Conservation (phyloP, 1,140 invertebrate species). For the Rhyacophila brunnea region DNA sequence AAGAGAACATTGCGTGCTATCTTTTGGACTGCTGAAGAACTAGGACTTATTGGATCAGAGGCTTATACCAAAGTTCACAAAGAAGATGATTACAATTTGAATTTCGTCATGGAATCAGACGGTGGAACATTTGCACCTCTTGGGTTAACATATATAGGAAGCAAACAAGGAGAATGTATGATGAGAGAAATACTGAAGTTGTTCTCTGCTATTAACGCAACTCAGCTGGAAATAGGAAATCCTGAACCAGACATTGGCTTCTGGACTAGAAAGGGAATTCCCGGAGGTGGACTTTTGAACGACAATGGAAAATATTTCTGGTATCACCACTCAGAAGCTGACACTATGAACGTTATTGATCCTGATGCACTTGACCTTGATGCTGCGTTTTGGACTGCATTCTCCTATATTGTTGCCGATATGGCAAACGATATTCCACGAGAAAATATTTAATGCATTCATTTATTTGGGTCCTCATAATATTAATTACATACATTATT, state of each 20-base stretch:
- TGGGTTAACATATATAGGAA: conserved; percentile 58
- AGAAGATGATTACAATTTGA: conserved; percentile 33
- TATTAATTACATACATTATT: too few species aligned
- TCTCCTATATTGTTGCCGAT: conserved; percentile 67
- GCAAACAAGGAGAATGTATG: conserved; percentile 56
- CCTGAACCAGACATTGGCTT: conserved; percentile 61
- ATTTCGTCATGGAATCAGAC: conserved; percentile 75
- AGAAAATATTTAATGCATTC: conserved; percentile 47
- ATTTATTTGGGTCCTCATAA: too few species aligned
- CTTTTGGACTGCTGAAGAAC: conserved; percentile 83
- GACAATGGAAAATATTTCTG: conserved; percentile 70
- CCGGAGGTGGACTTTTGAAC: conserved; percentile 61
- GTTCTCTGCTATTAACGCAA: conserved; percentile 35
- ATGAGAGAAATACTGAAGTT: conserved; percentile 59
- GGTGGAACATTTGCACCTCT: conserved; percentile 69
- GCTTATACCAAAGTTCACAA: conserved; percentile 62
- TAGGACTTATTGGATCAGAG: conserved; percentile 65
- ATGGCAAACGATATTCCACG: conserved; percentile 60
- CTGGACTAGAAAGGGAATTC: conserved; percentile 62
- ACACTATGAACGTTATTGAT: conserved; percentile 69
- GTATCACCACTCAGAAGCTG: conserved; percentile 73
- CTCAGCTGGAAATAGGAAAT: conserved; percentile 40
- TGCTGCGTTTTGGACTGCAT: conserved; percentile 67
- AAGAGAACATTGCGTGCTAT: conserved; percentile 75
- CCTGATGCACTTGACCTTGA: conserved; percentile 60